These are phyloP conservation scores for Echeneis naucrates DNA, from an alignment of 2,797 vertebrate genomes.

Conservation along the genomic window DNA sequence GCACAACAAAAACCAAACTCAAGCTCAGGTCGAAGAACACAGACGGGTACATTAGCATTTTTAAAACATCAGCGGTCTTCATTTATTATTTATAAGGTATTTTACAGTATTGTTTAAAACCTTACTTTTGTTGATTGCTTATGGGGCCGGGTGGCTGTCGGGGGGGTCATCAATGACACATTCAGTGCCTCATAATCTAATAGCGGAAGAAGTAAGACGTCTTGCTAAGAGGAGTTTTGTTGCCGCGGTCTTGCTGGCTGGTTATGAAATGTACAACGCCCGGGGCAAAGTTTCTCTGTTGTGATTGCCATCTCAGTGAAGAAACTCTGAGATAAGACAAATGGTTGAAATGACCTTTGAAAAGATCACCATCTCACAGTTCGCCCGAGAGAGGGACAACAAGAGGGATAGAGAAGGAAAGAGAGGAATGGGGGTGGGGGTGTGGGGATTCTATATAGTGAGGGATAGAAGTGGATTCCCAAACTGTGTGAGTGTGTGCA, in stretches of 20 bases:
- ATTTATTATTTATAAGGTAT: conserved; percentile 51
- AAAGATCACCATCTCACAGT: conserved; percentile 77
- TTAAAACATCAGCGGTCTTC: conserved; percentile 47
- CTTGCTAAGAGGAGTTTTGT: conserved; percentile 19
- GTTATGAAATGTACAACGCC: conserved; percentile 67
- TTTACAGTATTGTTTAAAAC: conserved; percentile 44
- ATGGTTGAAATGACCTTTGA: conserved; percentile 80
- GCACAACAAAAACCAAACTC: conserved; percentile 22
- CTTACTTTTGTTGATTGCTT: conserved; percentile 36
- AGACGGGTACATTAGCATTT: conserved; percentile 11
- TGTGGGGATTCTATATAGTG: conserved; percentile 62
- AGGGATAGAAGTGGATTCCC: conserved; percentile 73
- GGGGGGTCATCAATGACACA: conserved; percentile 33
- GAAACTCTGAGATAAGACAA: conserved; percentile 77
- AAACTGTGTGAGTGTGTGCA: conserved; percentile 56
- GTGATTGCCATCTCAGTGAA: conserved; percentile 61
- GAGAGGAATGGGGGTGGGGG: conserved; percentile 16
- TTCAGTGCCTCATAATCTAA: conserved; percentile 54
- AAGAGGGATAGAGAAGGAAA: conserved; percentile 24
- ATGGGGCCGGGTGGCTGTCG: too few relatives aligned
- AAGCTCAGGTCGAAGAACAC: conserved; percentile 43
- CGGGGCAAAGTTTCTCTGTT: conserved; percentile 67
- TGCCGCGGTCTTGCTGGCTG: conserved; percentile 21
- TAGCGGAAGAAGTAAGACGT: conserved; percentile 29
- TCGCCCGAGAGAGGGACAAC: conserved; percentile 46